Evolutionary conservation across 1,140 invertebrate species (phyloP).

Genomic region (Monochamus saltuarius): DNA sequence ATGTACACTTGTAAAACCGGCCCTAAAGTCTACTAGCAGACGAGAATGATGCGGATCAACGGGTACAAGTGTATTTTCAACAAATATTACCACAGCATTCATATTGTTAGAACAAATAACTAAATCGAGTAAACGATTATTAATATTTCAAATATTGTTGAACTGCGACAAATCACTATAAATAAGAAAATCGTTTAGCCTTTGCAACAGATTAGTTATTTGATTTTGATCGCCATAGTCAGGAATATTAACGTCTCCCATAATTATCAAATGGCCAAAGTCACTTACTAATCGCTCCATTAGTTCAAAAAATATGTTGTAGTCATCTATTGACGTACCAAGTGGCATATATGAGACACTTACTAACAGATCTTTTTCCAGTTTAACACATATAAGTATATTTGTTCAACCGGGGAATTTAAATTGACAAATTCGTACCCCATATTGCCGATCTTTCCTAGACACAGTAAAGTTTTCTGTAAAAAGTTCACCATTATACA

Average conservation of each 20-base stretch:
- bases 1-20: no score
- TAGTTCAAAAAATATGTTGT: no score
- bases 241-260: no score
- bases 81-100: background rate
- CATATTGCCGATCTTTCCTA: constrained; percentile 11
- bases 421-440: background rate
- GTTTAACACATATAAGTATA: constrained; percentile 14
- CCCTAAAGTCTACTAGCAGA: no score
- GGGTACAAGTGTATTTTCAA: background rate
- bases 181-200: background rate
- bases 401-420: background rate
- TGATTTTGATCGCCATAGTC: no score
- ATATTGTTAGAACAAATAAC: background rate
- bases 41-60: background rate
- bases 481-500: constrained; percentile 22
- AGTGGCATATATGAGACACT: no score
- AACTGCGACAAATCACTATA: background rate
- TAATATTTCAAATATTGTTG: background rate
- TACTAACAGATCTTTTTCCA: no score
- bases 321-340: no score
- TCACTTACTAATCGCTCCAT: no score
- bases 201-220: no score
- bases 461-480: constrained; percentile 10
- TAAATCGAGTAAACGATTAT: background rate
- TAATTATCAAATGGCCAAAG: no score